Evolutionary conservation across 2,888 invertebrate species (phyloP).

Genomic region (Metacarcinus magister): DNA sequence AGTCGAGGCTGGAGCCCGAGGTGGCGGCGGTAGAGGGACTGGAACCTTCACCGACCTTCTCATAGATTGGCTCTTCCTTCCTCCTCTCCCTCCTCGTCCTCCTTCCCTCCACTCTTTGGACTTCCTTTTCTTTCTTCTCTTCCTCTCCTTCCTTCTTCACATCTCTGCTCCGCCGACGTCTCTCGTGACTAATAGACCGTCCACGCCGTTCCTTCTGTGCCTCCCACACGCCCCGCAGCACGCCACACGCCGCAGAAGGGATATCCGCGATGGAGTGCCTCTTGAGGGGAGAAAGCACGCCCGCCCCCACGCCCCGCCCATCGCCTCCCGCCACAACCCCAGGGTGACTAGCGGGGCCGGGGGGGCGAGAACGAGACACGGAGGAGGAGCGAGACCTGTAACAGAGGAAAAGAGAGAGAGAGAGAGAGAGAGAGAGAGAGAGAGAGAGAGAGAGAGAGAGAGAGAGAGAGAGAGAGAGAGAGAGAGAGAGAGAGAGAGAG

Average conservation of each 20-base stretch:
- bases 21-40: conserved; percentile 59
- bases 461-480: not conserved
- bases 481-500: not conserved
- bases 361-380: conserved; percentile 54
- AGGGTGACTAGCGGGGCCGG: conserved; percentile 60
- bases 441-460: conserved; percentile 27
- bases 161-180: conserved; percentile 6
- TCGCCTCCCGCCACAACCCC: not conserved
- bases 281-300: conserved; percentile 55
- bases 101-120: conserved; percentile 62
- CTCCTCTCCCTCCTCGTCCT: conserved; percentile 62
- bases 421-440: conserved; percentile 11
- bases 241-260: conserved; percentile 63
- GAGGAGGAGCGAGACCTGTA: conserved; percentile 72
- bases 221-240: conserved; percentile 74
- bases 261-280: conserved; percentile 81
- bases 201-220: conserved; percentile 70
- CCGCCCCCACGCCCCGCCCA: conserved; percentile 62
- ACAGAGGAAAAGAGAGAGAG: not conserved
- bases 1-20: conserved; percentile 59
- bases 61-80: conserved; percentile 78
- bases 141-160: conserved; percentile 52
- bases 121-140: not conserved
- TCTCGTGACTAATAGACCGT: conserved; percentile 71
- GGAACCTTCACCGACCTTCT: conserved; percentile 69